Evolutionary conservation across 2,888 invertebrate genomes (phyloP).

Genomic region (Latrodectus elegans): DNA sequence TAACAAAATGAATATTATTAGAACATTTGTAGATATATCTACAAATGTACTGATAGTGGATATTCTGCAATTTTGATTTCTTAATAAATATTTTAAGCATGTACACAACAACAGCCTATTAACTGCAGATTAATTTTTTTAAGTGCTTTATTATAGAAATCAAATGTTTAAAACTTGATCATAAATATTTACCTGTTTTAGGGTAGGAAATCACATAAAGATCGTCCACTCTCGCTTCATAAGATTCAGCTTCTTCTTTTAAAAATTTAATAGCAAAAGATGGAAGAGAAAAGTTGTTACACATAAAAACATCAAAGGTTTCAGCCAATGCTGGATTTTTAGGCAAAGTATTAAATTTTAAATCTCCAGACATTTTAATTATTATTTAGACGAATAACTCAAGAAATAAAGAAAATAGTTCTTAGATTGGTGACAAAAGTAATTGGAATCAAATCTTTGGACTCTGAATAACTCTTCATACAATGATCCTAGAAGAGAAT

Average conservation of each 20-base stretch:
- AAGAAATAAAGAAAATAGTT: no score
- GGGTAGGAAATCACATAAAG: constrained; percentile 74
- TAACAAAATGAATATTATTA: no score
- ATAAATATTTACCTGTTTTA: constrained; percentile 72
- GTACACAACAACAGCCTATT: no score
- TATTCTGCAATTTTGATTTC: no score
- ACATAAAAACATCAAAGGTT: constrained; percentile 55
- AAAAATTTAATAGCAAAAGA: constrained; percentile 65
- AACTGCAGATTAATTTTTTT: no score
- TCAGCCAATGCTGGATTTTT: constrained; percentile 46
- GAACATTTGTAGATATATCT: no score
- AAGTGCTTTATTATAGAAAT: not conserved
- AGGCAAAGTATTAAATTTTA: constrained; percentile 34
- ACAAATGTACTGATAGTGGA: no score
- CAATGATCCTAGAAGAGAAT: no score
- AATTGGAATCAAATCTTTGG: no score
- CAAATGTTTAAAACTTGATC: not conserved
- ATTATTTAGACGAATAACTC: not conserved
- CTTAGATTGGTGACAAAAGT: no score
- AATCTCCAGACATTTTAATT: constrained; percentile 12
- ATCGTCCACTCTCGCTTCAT: constrained; percentile 72
- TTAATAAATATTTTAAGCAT: no score
- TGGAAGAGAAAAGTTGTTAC: constrained; percentile 53
- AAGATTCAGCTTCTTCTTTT: constrained; percentile 62
- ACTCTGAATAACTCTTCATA: no score